A percentile compares a stretch with the other conserved stretches of the same genome.
phyloP scores from a whole-genome alignment of 2,888 invertebrate species.

The Cosmia pyralina region DNA sequence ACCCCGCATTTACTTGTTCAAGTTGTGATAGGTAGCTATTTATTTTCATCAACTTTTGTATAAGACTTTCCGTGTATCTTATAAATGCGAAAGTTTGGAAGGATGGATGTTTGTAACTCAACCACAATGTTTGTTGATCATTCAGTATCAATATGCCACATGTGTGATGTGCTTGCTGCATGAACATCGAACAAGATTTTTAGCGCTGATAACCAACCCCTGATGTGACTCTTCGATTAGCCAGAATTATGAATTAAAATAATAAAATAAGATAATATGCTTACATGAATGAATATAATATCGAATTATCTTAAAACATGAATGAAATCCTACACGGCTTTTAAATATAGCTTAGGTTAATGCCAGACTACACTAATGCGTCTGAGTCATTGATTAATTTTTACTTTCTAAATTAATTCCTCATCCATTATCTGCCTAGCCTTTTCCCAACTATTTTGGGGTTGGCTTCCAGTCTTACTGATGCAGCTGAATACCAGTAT shows the following conservation, averaged over 20 bases:
- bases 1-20: not conserved
- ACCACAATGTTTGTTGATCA: no score
- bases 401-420: slow-evolving; percentile 1
- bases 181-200: slow-evolving; percentile 2
- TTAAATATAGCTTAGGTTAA: slow-evolving; percentile 17
- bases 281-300: slow-evolving; percentile 27
- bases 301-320: slow-evolving; percentile 22
- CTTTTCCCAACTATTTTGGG: no score
- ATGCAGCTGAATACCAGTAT: no score
- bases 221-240: slow-evolving; percentile 13
- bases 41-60: not conserved
- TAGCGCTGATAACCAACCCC: slow-evolving; percentile 2
- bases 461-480: no score
- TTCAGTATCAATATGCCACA: not conserved
- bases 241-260: slow-evolving; percentile 5
- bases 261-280: slow-evolving; percentile 11
- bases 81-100: no score
- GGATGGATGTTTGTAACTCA: no score
- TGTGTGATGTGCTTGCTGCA: not conserved
- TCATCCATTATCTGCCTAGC: no score
- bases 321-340: slow-evolving; percentile 12
- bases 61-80: no score
- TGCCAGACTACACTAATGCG: not conserved
- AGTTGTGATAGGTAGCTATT: no score
- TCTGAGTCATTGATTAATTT: slow-evolving; percentile 1